Evolutionary conservation across 2,797 vertebrate genomes (phyloP).

Genomic region (Ciconia nigra): DNA sequence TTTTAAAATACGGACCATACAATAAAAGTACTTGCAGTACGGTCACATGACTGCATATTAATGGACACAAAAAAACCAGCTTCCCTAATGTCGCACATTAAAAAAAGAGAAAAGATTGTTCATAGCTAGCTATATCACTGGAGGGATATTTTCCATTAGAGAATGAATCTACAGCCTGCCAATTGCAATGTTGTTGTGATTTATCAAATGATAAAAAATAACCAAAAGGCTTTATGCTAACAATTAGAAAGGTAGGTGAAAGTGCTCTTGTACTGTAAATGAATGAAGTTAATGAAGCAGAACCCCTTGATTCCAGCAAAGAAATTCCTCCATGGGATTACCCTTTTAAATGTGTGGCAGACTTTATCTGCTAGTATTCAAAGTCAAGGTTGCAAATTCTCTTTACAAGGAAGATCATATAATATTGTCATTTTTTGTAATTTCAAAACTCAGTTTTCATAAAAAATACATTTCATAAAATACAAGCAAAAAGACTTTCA

Average conservation of each 20-base stretch:
- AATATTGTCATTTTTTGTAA: background rate
- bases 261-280: background rate
- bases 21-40: background rate
- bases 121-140: background rate
- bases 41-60: background rate
- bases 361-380: background rate
- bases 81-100: background rate
- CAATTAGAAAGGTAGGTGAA: slow-evolving; percentile 4
- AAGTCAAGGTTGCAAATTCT: background rate
- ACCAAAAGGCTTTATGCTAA: background rate
- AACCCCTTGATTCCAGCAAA: background rate
- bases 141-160: background rate
- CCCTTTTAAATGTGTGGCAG: background rate
- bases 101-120: background rate
- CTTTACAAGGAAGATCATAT: background rate
- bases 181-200: background rate
- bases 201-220: slow-evolving; percentile 1
- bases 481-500: background rate
- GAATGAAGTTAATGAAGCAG: slow-evolving; percentile 9
- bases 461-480: background rate
- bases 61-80: background rate
- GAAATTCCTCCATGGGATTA: background rate
- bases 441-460: background rate
- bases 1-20: background rate
- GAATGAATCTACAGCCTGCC: background rate